Evolutionary conservation across 2,888 invertebrate species (phyloP).

Genomic region (Amiota mariae): DNA sequence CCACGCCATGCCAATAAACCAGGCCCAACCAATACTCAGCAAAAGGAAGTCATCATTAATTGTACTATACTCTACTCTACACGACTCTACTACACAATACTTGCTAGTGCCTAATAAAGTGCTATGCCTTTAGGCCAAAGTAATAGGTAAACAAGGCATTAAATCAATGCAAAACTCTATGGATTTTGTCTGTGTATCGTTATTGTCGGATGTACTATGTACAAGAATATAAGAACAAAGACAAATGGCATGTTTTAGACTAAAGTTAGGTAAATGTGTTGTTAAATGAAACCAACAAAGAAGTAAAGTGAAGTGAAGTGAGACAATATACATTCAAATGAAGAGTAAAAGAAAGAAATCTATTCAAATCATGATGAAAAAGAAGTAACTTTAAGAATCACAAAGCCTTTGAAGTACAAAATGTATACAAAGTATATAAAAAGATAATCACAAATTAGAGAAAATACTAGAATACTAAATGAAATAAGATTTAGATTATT

Average conservation of each 20-base stretch:
- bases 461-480: no score
- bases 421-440: no score
- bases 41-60: no score
- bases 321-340: not conserved
- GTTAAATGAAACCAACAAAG: not conserved
- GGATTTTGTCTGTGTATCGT: not conserved
- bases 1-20: conserved; percentile 15
- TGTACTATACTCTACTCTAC: no score
- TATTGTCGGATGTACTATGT: not conserved
- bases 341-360: not conserved
- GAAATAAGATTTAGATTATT: no score
- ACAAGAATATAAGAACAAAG: not conserved
- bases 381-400: not conserved
- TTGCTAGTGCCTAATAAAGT: no score
- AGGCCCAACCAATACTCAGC: not conserved
- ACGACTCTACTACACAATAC: no score
- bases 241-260: conserved; percentile 1
- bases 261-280: conserved; percentile 3
- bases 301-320: not conserved
- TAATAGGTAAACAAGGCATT: conserved; percentile 21
- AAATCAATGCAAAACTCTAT: conserved; percentile 13
- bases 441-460: no score
- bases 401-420: no score
- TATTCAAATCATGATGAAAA: not conserved
- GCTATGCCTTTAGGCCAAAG: not conserved